Evolutionary conservation across 2,113 vertebrate species (phyloP), one percentile per base, ranked within the genome.

Genomic region (Mesoclemmys tuberculata): DNA sequence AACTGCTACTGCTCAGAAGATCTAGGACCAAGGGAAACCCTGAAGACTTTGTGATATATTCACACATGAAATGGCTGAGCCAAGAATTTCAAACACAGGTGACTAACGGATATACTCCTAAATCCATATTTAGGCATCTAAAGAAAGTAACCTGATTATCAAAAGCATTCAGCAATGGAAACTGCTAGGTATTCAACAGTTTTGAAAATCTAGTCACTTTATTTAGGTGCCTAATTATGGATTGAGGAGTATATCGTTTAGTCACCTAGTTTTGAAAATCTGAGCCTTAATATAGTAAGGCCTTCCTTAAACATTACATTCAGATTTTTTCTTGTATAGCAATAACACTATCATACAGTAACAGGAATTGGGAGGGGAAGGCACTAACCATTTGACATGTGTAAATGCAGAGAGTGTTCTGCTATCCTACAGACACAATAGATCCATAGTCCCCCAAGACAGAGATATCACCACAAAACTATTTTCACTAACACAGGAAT

Each of bases 1-100:
- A 91, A 92, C 84, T 61, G 80, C 80, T 84, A 61, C 80, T 74
- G 85, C 77, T 90, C 4, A 93, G 58, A 93, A 93, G 93, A 71
- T 41, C 49, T 48, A 80, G 35, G 64, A 90, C 14, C 21, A 95
- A 94, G 71, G 31, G 89, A 95, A 92, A 92, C 74, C 13, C 41
- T 61, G 10, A 84, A 80, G 91, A 90, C 46, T 80, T 77, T 46
- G 29, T 55, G 89, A 90, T 68, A 18, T 4, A 3, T 90, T 93
- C 87, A 64, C 21, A 88, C 9, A n/a, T 51, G 80, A 38, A 88
- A 84, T 88, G 83, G 54, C 48, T 49, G 90, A 12, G 4, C 29
- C 11, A 85, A 88, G 11, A 14, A 12, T 13, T 80, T 61, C 19
- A 44, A 80, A 29, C 13, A 79, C 11, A 5, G 83, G 22, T 77